Base-by-base conservation (phyloP, 2,797 vertebrate species). In the Pogoniulus pusillus region DNA sequence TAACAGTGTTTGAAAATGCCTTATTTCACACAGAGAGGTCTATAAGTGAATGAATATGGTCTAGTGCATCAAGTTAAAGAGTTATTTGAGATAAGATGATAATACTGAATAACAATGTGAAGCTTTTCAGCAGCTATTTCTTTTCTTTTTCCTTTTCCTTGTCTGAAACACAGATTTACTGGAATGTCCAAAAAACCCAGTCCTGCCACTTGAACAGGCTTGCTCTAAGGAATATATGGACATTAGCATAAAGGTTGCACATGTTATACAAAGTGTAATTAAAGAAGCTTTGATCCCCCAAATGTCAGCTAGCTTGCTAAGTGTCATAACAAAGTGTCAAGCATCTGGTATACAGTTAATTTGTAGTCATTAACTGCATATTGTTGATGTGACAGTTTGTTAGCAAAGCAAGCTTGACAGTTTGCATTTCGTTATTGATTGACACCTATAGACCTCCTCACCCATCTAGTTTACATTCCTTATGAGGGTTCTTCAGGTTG, bases 301-400 rank as follows among this genome's bases (percentile, higher is more conserved):
- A 98, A 98, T 97, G 97, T 98, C 97, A 98, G 97, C 98, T 97
- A 97, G 96, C 97, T 98, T 97, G 97, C 97, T 97, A 98, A 98
- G 97, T 98, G 98, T 98, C 97, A 98, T 98, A 97, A 98, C 97
- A 98, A 97, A 97, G 97, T 98, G 97, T 97, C 97, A 98, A 97
- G 98, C 98, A 99, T 98, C 98, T 98, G 97, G 98, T 99, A 98
- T 98, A 98, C 97, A 98, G 97, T 98, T 98, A 98, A 98, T 99
- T 98, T 98, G 97, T 98, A 98, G 97, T 98, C 98, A 98, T 98
- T 98, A 98, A 98, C 98, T 98, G 98, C 98, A 98, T 98, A 98
- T 98, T 98, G 98, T 98, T 98, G 98, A 98, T 98, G 98, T 98
- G 98, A 98, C 98, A 98, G 97, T 98, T 97, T 98, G 98, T 98